phyloP scores from a whole-genome alignment of 2,888 invertebrate species.

The Antheraea yamamai region DNA sequence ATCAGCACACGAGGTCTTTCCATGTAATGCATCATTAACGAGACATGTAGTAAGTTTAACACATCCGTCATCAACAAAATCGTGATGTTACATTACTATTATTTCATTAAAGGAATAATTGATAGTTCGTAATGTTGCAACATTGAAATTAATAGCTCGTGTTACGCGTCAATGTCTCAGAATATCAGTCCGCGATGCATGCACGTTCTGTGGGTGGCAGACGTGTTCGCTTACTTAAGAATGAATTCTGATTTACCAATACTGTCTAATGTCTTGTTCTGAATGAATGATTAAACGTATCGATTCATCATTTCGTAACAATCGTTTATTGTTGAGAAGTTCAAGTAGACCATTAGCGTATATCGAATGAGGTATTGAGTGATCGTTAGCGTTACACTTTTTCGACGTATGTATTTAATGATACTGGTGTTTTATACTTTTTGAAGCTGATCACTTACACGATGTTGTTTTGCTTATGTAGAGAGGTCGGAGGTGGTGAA shows the following conservation, averaged over 20 bases:
- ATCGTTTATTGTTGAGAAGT: conserved; percentile 52
- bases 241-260: conserved; percentile 50
- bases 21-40: conserved; percentile 28
- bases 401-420: conserved; percentile 20
- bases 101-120: conserved; percentile 75
- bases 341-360: conserved; percentile 47
- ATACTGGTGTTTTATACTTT: conserved; percentile 23
- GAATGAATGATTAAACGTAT: conserved; percentile 63
- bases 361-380: conserved; percentile 36
- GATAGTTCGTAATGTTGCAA: conserved; percentile 70
- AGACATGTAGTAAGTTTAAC: conserved; percentile 28
- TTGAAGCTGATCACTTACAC: background rate
- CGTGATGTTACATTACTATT: conserved; percentile 65
- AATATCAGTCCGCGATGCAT: conserved; percentile 27
- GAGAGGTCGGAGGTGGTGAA: background rate
- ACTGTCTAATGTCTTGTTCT: conserved; percentile 41
- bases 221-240: conserved; percentile 39
- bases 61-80: conserved; percentile 44
- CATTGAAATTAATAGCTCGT: conserved; percentile 71
- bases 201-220: conserved; percentile 53
- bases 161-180: conserved; percentile 50
- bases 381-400: conserved; percentile 30
- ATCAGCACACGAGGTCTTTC: conserved; percentile 23
- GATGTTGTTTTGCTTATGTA: background rate
- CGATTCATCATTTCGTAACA: conserved; percentile 64